These are phyloP conservation scores for Rhagoletis zephyria DNA, from an alignment of 1,140 invertebrate genomes.

Conservation along the genomic window DNA sequence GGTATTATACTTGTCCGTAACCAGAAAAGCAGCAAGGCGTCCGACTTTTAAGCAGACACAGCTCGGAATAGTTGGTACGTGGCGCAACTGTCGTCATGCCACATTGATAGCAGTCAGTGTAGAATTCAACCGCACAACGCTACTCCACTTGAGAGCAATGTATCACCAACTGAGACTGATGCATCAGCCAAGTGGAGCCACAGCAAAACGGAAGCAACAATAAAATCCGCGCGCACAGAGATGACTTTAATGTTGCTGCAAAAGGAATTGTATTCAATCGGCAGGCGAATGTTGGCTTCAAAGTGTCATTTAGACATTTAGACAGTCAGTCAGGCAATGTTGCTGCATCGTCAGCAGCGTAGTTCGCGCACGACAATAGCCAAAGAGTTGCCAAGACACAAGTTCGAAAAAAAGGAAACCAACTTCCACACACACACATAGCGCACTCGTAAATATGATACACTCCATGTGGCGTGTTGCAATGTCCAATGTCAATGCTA, in stretches of 20 bases:
- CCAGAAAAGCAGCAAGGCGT: neutral
- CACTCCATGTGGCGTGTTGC: slow-evolving; percentile 39
- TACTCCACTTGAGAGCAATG: slow-evolving; percentile 8
- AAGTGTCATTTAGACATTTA: neutral
- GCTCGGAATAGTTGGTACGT: neutral
- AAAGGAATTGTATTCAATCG: slow-evolving; percentile 35
- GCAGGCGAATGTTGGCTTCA: neutral
- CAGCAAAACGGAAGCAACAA: neutral
- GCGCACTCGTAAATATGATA: neutral
- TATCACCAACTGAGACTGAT: slow-evolving; percentile 20
- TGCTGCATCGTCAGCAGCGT: neutral
- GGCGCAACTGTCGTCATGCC: neutral
- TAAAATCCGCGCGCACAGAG: neutral
- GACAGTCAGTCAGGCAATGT: neutral
- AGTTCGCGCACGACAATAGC: neutral
- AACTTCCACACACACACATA: neutral
- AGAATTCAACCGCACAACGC: slow-evolving; percentile 14
- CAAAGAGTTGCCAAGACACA: neutral
- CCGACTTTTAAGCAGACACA: neutral
- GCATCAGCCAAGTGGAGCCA: neutral
- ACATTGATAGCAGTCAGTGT: neutral
- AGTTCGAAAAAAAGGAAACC: slow-evolving; percentile 35
- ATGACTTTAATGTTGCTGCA: neutral
- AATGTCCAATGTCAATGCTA: slow-evolving; percentile 36
- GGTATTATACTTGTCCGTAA: neutral